A percentile compares a stretch with the other conserved stretches of the same genome.
Conservation (phyloP, 2,797 vertebrate genomes). For the Chaenodraco wilsoni region DNA sequence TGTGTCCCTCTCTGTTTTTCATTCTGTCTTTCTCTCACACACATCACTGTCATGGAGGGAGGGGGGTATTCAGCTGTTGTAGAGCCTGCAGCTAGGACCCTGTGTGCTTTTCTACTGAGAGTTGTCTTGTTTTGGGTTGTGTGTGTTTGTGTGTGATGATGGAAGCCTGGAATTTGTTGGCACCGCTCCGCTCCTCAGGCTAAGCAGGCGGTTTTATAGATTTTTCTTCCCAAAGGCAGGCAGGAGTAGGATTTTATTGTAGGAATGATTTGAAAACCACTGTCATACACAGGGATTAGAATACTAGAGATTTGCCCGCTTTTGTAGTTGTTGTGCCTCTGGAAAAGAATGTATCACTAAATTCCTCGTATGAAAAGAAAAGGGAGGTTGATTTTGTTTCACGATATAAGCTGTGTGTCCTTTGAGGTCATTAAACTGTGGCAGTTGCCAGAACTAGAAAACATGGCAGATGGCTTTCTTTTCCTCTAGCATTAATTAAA, state of each 20-base stretch:
- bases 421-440: slow-evolving; percentile 32
- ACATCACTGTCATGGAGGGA: slow-evolving; percentile 3
- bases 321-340: slow-evolving; percentile 34
- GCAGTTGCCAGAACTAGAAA: slow-evolving; percentile 32
- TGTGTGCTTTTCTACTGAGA: slow-evolving; percentile 18
- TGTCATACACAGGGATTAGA: slow-evolving; percentile 42
- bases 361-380: slow-evolving; percentile 39
- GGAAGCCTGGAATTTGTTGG: slow-evolving; percentile 36
- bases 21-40: slow-evolving; percentile 27
- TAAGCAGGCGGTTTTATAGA: slow-evolving; percentile 21
- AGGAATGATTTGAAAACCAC: slow-evolving; percentile 43
- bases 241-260: slow-evolving; percentile 32
- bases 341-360: slow-evolving; percentile 31
- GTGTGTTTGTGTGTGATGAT: slow-evolving; percentile 38
- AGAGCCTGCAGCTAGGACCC: slow-evolving; percentile 45
- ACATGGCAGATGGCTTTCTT: slow-evolving; percentile 26
- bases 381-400: neutral
- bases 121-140: slow-evolving; percentile 29
- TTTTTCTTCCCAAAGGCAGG: slow-evolving; percentile 26
- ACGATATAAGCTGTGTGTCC: slow-evolving; percentile 21
- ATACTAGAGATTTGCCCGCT: slow-evolving; percentile 27
- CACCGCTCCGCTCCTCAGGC: slow-evolving; percentile 18
- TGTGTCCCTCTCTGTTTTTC: slow-evolving; percentile 32
- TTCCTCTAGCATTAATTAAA: slow-evolving; percentile 23
- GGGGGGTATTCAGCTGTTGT: slow-evolving; percentile 25